Evolutionary conservation across 1,140 invertebrate genomes (phyloP), one percentile per base, ranked within the genome.

Genomic region (Apis cerana): DNA sequence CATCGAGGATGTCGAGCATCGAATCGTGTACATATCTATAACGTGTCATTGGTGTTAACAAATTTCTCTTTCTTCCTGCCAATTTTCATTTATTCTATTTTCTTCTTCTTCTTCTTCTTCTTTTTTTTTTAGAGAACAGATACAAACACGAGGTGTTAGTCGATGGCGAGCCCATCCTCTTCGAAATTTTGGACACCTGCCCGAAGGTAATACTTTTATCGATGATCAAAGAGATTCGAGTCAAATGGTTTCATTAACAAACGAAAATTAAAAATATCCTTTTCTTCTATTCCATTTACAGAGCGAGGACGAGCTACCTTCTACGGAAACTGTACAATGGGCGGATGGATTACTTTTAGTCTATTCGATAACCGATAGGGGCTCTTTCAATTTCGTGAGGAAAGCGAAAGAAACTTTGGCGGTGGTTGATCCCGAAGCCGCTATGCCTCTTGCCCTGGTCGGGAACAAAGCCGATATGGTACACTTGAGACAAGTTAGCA

Each of bases 391-490:
- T 91, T 98, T 97, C 89, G 96, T 98, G 67, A 96, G 97, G 62
- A 95, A 96, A 81, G 96, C 97, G 11, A 95, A 97, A 94, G 95
- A 97, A 93, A 93, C 96, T 89, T 93, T 97, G 92, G 88, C 96
- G n/a, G 95, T 96, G 69, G 91, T 91, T 58, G 91, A 92, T 87
- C 92, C 92, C 13, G 94, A 96, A 88, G 95, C 95, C 13, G 96
- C 96, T 85, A 96, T 96, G 84, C 97, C 97, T 4, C 95, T 98
- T 11, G 96, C 96, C 10, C 94, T 98, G 7, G 96, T 98, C 23
- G 98, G 97, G 23, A 99, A 99, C 91, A 99, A 99, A 94, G 97
- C 96, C 12, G 98, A 99, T 90, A 97, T 99, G 96, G 97, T 98
- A 54, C 98, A 98, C 93, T 94, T 98, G 70, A 94, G 98, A 88